Base-by-base conservation (phyloP, 2,113 vertebrate species). In the Alosa alosa region DNA sequence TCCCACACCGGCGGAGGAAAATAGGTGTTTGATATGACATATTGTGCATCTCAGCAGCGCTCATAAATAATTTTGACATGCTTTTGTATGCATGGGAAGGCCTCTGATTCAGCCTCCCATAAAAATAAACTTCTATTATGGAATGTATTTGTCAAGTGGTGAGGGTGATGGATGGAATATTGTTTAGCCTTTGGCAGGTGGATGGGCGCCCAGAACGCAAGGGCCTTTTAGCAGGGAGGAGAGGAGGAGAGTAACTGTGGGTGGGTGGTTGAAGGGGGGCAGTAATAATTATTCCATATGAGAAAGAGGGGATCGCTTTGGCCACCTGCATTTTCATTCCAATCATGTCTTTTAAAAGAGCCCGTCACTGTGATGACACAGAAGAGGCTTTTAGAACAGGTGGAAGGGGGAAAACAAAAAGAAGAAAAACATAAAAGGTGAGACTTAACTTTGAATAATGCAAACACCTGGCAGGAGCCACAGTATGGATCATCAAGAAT, bases 81-180 rank as follows among this genome's bases (percentile, higher is more conserved):
- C 98, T 99, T 99, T 98, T 98, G 97, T 99, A 99, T 99, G 98
- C 98, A 99, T 99, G 98, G 98, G 97, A 98, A 99, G 98, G 97
- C 97, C 97, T 97, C 98, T 99, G 98, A 99, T 99, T 98, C 98
- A 97, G 97, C 97, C 98, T 99, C 97, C 97, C 94, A 97, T 99
- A 99, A 99, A 99, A 99, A 99, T 99, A 99, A 99, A 99, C 98
- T 99, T 99, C 98, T 99, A 99, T 99, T 99, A 99, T 99, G 97
- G 98, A 98, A 99, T 98, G 97, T 99, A 99, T 99, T 99, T 99
- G 98, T 99, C 98, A 99, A 99, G 97, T 97, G 97, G 96, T 78
- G 95, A 96, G 94, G 87, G 95, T 99, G 98, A 99, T 99, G 98
- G 98, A 99, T 99, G 98, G 97, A 95, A 95, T 97, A 93, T 96